Conservation (phyloP, 64 coral and sea anemone genomes). For the Stichodactyla mertensii region DNA sequence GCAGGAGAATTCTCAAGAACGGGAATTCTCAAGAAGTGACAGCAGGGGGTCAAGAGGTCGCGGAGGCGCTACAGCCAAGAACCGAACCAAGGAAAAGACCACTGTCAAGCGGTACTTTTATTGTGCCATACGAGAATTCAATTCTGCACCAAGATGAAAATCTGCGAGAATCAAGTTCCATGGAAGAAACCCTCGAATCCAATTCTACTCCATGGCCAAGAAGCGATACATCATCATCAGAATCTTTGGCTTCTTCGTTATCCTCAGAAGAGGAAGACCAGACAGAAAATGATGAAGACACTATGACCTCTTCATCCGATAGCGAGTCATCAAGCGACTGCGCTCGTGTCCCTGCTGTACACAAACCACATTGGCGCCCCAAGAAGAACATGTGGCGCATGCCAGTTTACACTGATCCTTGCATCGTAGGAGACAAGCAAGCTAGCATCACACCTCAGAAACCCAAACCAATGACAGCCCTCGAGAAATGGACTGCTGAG, state of each 20-base stretch:
- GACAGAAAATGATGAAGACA: no score
- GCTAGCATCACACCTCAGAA: no score
- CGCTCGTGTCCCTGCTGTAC: not conserved
- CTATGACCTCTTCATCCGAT: no score
- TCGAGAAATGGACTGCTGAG: not conserved
- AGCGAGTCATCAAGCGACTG: not conserved
- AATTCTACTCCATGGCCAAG: not conserved
- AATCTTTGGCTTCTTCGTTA: not conserved
- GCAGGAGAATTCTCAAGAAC: no score
- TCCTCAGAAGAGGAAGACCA: not conserved
- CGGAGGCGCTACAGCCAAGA: not conserved
- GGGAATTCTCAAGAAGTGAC: not conserved
- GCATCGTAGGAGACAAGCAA: not conserved
- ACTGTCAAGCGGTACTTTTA: not conserved
- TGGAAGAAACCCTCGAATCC: not conserved
- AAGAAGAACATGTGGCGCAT: slow-evolving; percentile 8
- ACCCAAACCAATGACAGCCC: not conserved
- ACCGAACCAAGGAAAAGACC: not conserved
- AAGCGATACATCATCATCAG: not conserved
- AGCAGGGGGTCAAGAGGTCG: not conserved
- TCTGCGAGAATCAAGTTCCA: not conserved
- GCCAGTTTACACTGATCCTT: slow-evolving; percentile 3
- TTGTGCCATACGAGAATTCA: no score
- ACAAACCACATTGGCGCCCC: not conserved
- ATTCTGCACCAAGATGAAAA: no score